phyloP scores from a whole-genome alignment of 1,140 invertebrate species.

The Drosophila subpulchrella region DNA sequence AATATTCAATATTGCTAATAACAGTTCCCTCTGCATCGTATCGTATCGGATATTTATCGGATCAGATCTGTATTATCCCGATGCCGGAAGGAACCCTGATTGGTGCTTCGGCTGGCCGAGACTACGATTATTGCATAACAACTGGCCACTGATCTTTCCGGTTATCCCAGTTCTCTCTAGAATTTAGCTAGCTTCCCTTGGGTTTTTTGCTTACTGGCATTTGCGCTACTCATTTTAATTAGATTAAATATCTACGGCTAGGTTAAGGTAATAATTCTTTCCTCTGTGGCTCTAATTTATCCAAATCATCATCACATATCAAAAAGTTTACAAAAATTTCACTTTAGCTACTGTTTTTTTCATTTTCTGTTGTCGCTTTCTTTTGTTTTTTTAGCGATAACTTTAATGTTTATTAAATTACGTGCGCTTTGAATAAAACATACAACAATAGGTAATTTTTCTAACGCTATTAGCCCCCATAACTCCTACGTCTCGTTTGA shows the following conservation, averaged over 20 bases:
- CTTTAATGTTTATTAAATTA: conserved; percentile 52
- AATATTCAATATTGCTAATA: conserved; percentile 71
- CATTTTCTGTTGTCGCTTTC: conserved; percentile 16
- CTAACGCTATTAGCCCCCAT: conserved; percentile 18
- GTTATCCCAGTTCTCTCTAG: conserved; percentile 14
- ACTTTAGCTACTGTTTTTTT: conserved; percentile 56
- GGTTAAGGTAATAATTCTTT: conserved; percentile 58
- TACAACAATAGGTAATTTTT: conserved; percentile 69
- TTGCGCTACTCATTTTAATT: conserved; percentile 58
- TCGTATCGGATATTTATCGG: neutral
- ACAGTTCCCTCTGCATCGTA: conserved; percentile 34
- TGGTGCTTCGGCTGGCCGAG: conserved; percentile 62
- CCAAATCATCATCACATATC: conserved; percentile 83
- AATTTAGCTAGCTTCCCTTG: conserved; percentile 52
- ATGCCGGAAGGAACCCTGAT: conserved; percentile 16
- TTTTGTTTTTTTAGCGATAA: conserved; percentile 28
- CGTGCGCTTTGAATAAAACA: conserved; percentile 77
- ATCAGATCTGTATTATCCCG: neutral
- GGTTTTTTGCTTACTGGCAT: conserved; percentile 21
- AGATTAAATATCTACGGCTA: conserved; percentile 70
- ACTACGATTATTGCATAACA: conserved; percentile 66
- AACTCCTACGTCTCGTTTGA: conserved; percentile 17
- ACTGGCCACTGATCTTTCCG: conserved; percentile 34
- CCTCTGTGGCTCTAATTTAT: conserved; percentile 68
- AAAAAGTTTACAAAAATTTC: conserved; percentile 83